These are phyloP conservation scores for Cotesia vestalis DNA, from an alignment of 1,140 invertebrate genomes.

Conservation along the genomic window DNA sequence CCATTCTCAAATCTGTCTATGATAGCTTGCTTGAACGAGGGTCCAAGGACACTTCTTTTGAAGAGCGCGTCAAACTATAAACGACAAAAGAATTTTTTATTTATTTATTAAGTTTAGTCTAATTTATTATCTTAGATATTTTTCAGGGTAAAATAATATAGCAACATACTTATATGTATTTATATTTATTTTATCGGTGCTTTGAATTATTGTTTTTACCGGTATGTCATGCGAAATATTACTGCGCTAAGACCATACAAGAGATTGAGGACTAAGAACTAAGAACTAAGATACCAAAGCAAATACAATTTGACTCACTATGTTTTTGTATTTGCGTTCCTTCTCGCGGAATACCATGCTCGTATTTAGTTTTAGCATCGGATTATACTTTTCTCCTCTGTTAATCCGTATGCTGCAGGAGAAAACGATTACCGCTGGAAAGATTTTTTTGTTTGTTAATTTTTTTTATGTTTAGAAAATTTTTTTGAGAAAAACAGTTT, in stretches of 20 bases:
- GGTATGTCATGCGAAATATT: conserved; percentile 4
- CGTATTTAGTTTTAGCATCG: conserved; percentile 66
- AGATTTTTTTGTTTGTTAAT: conserved; percentile 44
- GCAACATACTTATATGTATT: not conserved
- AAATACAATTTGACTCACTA: conserved; percentile 61
- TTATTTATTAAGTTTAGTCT: conserved; percentile 19
- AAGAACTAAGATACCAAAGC: not conserved
- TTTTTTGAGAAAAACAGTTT: conserved; percentile 3
- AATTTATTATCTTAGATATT: not conserved
- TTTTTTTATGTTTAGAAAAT: not conserved
- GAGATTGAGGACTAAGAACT: too few relatives aligned
- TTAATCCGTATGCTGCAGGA: conserved; percentile 74
- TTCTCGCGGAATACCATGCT: conserved; percentile 69
- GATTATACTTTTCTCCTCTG: conserved; percentile 73
- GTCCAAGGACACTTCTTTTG: conserved; percentile 67
- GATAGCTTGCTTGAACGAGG: conserved; percentile 71
- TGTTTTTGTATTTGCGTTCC: conserved; percentile 70
- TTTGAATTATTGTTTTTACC: too few relatives aligned
- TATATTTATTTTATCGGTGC: too few relatives aligned
- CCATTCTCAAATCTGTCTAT: conserved; percentile 77
- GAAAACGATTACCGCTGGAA: conserved; percentile 74
- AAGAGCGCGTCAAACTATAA: conserved; percentile 63
- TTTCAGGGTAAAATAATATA: conserved; percentile 8
- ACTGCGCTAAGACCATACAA: not conserved
- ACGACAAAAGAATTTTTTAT: conserved; percentile 26